Conservation (phyloP, 2,113 vertebrate species). For the Corynorhinus townsendii region DNA sequence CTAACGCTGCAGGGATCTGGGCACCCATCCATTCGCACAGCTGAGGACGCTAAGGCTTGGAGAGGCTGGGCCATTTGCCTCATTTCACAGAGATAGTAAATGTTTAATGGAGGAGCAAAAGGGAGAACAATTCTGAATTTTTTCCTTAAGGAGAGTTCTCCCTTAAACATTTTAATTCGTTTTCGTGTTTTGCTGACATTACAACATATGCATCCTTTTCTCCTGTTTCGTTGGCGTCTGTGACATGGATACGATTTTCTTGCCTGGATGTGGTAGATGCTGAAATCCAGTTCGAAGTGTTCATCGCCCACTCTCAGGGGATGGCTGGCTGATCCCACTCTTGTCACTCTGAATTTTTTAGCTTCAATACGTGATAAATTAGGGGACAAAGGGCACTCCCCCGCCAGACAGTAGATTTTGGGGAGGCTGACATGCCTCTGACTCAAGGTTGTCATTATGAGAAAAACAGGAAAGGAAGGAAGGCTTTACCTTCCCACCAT, state of each 20-base stretch:
- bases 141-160: background rate
- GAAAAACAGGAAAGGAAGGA: constrained; percentile 46
- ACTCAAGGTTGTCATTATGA: constrained; percentile 43
- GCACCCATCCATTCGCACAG: background rate
- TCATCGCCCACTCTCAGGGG: background rate
- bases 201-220: background rate
- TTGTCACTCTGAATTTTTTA: background rate
- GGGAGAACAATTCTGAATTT: background rate
- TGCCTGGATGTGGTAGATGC: background rate
- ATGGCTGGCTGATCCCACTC: background rate
- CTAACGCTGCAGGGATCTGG: background rate
- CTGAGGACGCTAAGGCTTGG: background rate
- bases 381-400: constrained; percentile 6
- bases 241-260: background rate
- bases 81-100: background rate
- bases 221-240: background rate
- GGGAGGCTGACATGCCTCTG: constrained; percentile 21
- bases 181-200: background rate
- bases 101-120: background rate
- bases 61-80: background rate
- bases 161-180: background rate
- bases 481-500: constrained; percentile 45
- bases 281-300: background rate
- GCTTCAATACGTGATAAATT: constrained; percentile 37
- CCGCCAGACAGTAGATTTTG: background rate